These are phyloP conservation scores for Drosophila nigromelanica DNA, from an alignment of 1,140 invertebrate genomes.

Conservation along the genomic window DNA sequence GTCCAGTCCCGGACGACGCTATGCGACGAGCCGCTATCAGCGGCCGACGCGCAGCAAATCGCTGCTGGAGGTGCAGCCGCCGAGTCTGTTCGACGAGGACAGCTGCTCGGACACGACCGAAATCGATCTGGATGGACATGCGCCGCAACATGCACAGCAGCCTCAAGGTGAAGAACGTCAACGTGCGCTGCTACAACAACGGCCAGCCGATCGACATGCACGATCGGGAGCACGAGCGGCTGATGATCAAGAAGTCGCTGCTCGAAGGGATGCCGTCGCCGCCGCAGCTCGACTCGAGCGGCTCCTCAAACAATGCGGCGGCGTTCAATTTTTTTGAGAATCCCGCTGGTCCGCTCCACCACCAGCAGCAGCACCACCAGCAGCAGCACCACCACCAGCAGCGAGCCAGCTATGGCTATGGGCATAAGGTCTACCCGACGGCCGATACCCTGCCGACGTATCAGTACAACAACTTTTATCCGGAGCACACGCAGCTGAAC, in stretches of 20 bases:
- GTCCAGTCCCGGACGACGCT: slow-evolving; percentile 28
- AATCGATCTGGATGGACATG: slow-evolving; percentile 83
- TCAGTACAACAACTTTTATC: slow-evolving; percentile 83
- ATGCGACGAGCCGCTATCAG: slow-evolving; percentile 40
- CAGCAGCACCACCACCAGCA: slow-evolving; percentile 14
- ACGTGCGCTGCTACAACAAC: slow-evolving; percentile 81
- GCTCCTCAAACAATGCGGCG: slow-evolving; percentile 51
- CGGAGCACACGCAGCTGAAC: slow-evolving; percentile 60
- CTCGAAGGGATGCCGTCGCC: slow-evolving; percentile 82
- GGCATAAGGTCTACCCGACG: slow-evolving; percentile 77
- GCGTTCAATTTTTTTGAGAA: slow-evolving; percentile 81
- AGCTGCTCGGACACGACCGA: slow-evolving; percentile 82
- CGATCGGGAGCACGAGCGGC: slow-evolving; percentile 80
- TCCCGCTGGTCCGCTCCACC: slow-evolving; percentile 57
- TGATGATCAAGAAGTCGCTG: slow-evolving; percentile 81
- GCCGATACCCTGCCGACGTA: slow-evolving; percentile 77
- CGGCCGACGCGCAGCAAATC: slow-evolving; percentile 78
- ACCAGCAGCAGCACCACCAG: not conserved
- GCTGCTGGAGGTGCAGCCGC: slow-evolving; percentile 77
- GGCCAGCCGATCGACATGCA: slow-evolving; percentile 81
- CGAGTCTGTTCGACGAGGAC: slow-evolving; percentile 79
- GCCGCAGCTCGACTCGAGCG: slow-evolving; percentile 71
- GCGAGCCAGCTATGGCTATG: slow-evolving; percentile 50
- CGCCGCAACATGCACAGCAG: slow-evolving; percentile 82
- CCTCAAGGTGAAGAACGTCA: slow-evolving; percentile 81